Conservation (phyloP, 1,140 invertebrate genomes). For the Hyposmocoma kahamanoa region DNA sequence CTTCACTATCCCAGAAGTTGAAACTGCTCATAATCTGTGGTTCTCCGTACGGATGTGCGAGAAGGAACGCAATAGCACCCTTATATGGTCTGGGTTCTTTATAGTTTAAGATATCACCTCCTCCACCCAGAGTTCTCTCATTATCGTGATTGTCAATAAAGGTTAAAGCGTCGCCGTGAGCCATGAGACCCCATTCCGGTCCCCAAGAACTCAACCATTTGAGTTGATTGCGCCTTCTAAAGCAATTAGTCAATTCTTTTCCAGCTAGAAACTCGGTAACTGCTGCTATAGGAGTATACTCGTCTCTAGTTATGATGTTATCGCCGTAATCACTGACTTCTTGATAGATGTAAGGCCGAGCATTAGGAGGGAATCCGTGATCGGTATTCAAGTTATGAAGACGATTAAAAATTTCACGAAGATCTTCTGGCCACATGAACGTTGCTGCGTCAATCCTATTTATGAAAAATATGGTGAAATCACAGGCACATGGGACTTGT, state of each 20-base stretch:
- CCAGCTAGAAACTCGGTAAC: slow-evolving; percentile 82
- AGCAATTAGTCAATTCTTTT: slow-evolving; percentile 56
- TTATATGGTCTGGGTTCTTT: slow-evolving; percentile 77
- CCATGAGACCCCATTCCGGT: slow-evolving; percentile 74
- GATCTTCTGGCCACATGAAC: slow-evolving; percentile 87
- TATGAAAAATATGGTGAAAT: no score
- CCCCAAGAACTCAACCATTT: slow-evolving; percentile 73
- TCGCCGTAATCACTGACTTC: slow-evolving; percentile 87
- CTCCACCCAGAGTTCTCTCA: slow-evolving; percentile 76
- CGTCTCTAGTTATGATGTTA: slow-evolving; percentile 78
- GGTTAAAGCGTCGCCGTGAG: slow-evolving; percentile 73
- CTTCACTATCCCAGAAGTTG: slow-evolving; percentile 72
- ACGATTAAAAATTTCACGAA: slow-evolving; percentile 76
- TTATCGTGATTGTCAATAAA: slow-evolving; percentile 80
- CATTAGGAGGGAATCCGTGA: slow-evolving; percentile 75
- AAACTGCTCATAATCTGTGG: slow-evolving; percentile 88
- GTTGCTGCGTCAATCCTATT: slow-evolving; percentile 82
- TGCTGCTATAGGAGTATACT: slow-evolving; percentile 79
- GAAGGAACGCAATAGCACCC: slow-evolving; percentile 83
- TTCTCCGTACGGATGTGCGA: slow-evolving; percentile 87
- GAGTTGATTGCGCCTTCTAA: slow-evolving; percentile 56
- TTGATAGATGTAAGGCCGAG: slow-evolving; percentile 82
- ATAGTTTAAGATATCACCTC: slow-evolving; percentile 76
- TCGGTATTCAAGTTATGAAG: slow-evolving; percentile 76
- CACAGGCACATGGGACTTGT: no score